phyloP scores from a whole-genome alignment of 2,888 invertebrate species.

The Orthosia incerta region DNA sequence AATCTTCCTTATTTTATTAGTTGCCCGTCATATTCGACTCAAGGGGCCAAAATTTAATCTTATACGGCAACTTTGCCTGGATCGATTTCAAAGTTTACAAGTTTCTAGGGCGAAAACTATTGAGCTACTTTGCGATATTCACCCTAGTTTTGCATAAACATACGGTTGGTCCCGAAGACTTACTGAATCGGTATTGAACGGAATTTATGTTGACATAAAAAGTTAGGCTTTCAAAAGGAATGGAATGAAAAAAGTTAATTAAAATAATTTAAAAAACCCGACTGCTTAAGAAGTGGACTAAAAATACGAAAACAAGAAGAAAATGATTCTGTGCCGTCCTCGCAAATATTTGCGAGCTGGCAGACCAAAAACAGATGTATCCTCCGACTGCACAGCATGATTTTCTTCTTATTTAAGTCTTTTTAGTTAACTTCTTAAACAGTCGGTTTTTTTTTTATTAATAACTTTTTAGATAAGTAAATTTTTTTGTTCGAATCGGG shows the following conservation, averaged over 20 bases:
- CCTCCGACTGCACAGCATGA: no score
- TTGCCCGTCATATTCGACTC: constrained; percentile 43
- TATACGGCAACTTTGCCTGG: constrained; percentile 19
- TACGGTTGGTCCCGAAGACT: background rate
- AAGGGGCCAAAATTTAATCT: constrained; percentile 44
- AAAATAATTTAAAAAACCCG: no score
- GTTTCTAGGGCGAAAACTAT: constrained; percentile 15
- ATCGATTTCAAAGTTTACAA: constrained; percentile 37
- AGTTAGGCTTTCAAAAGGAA: background rate
- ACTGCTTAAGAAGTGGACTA: no score
- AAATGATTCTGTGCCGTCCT: no score
- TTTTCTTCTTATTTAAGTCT: no score
- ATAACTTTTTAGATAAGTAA: no score
- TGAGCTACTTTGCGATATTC: constrained; percentile 2
- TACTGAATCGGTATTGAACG: background rate
- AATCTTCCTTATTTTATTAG: constrained; percentile 46
- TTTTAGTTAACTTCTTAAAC: no score
- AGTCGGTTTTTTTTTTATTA: no score
- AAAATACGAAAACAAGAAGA: no score
- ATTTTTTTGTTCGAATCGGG: no score
- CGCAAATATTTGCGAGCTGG: no score
- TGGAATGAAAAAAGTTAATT: background rate
- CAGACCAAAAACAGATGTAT: no score
- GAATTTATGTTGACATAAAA: background rate
- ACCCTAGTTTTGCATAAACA: constrained; percentile 26